phyloP scores from a whole-genome alignment of 2,113 vertebrate species.

The Daboia siamensis region DNA sequence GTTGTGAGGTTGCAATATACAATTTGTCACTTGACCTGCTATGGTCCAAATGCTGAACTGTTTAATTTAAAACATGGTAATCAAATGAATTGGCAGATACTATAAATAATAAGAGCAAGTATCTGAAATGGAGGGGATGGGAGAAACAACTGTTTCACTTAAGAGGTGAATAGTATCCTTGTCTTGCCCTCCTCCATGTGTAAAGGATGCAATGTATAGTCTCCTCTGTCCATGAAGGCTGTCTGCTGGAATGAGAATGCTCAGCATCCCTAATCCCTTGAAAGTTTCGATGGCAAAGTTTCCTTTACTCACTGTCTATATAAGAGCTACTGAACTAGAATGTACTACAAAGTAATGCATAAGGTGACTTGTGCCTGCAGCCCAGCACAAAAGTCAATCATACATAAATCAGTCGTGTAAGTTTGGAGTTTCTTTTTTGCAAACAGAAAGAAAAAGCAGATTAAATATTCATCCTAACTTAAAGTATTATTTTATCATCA shows the following conservation, averaged over 20 bases:
- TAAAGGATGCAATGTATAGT: background rate
- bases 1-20: background rate
- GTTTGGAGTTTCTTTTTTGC: background rate
- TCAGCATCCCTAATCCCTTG: background rate
- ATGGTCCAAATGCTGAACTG: background rate
- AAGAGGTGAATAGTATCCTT: background rate
- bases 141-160: background rate
- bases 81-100: background rate
- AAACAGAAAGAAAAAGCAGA: background rate
- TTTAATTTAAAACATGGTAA: background rate
- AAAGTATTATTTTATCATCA: background rate
- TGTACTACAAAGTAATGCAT: background rate
- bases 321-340: background rate
- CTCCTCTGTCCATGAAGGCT: background rate
- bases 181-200: background rate
- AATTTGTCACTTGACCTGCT: background rate
- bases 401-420: background rate
- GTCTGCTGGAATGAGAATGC: background rate
- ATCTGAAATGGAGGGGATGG: background rate
- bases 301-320: background rate
- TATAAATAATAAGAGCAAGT: background rate
- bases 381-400: background rate
- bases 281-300: background rate
- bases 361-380: background rate
- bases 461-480: background rate